phyloP scores from a whole-genome alignment of 2,888 invertebrate species.

The Cyclophora albipunctata region DNA sequence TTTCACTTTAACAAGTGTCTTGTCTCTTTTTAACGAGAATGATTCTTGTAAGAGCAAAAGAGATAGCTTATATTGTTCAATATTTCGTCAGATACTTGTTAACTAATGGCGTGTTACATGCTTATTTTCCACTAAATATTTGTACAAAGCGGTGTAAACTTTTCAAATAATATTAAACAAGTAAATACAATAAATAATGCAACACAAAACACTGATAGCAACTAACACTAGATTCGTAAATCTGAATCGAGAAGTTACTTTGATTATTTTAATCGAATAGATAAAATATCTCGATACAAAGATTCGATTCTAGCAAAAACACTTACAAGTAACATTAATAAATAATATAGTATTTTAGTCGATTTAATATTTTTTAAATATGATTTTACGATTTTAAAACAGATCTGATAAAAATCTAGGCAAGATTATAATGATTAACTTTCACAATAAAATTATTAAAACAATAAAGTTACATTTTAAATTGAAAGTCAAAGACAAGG shows the following conservation, averaged over 20 bases:
- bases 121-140: conserved; percentile 20
- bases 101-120: conserved; percentile 32
- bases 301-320: conserved; percentile 26
- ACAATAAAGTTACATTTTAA: conserved; percentile 33
- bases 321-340: conserved; percentile 15
- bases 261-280: conserved; percentile 4
- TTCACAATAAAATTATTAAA: conserved; percentile 28
- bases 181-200: conserved; percentile 61
- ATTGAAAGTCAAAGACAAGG: conserved; percentile 13
- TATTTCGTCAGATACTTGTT: no score
- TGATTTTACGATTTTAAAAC: conserved; percentile 11
- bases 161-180: conserved; percentile 52
- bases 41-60: no score
- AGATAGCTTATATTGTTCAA: no score
- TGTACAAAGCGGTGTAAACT: conserved; percentile 58
- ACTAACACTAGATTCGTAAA: conserved; percentile 6
- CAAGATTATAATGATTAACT: conserved; percentile 54
- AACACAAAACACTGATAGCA: conserved; percentile 54
- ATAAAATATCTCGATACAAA: conserved; percentile 19
- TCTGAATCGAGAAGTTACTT: no score
- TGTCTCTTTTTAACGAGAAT: no score
- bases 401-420: conserved; percentile 37
- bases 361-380: conserved; percentile 15
- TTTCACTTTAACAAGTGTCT: no score
- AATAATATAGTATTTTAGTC: conserved; percentile 9